Base-by-base conservation (phyloP, 2,797 vertebrate genomes). In the Otus scops region DNA sequence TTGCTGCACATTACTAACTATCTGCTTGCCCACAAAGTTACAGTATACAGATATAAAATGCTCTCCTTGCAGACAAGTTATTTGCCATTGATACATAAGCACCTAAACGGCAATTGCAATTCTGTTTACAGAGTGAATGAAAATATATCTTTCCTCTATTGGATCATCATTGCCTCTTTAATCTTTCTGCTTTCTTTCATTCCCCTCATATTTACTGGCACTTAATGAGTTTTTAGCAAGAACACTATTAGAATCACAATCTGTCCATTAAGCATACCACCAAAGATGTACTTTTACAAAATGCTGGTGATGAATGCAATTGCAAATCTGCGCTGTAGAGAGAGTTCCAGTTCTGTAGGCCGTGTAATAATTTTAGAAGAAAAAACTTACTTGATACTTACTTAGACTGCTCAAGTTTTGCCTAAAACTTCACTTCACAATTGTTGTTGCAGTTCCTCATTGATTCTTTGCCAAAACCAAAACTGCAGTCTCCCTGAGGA, bases 211-310 rank as follows among this genome's bases (percentile, higher is more conserved):
- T 94, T 95, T 87, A 67, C 50, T 32, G 13, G 47, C 32, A 39
- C 38, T 69, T 95, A 96, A 90, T 87, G 74, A 95, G 68, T 36
- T 97, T 94, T 93, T 60, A 91, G 50, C 78, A 68, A 63, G 77
- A 74, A 50, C 26, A 30, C 38, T 32, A 32, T 76, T 59, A 82
- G 74, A 94, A 91, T 96, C 39, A 36, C 75, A 92, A 88, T 84
- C 65, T 91, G 7, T 21, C 65, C 63, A 88, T 86, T 93, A 85
- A 67, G 65, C 48, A 32, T 17, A 45, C 43, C 30, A 75, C 23
- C 16, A 36, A 85, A 93, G 53, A 82, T 10, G 43, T 75, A 50
- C 15, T 75, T 92, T 51, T 92, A 73, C 64, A 93, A 85, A 93
- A 34, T 0, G 0, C 32, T 86, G 47, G 83, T 65, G 63, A 88